Base-by-base conservation (phyloP, 30 jellyfish, hydroid and myxozoan genomes). In the Chrysaora quinquecirrha region DNA sequence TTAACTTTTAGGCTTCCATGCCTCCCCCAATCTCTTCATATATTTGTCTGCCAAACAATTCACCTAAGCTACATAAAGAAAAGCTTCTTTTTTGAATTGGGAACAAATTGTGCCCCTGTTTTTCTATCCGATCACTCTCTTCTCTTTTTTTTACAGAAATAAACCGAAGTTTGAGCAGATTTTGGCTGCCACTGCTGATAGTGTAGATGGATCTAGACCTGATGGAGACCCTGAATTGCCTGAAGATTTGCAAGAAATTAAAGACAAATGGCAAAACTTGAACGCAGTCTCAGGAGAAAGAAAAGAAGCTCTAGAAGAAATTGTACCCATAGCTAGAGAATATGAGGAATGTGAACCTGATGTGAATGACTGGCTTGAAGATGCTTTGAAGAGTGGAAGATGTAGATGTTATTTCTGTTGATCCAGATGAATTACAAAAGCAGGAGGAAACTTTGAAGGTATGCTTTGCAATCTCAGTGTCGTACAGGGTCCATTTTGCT, bases 391-490 rank as follows among this genome's bases (percentile, higher is more conserved):
- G 64, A 24, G 66, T 78, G 24, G 95, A 83, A 16, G 90, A 48
- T 0, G 34, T 87, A 20, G 96, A 88, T 21, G 91, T 64, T 10
- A 64, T 88, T 16, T 60, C 96, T 0, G 96, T 88, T 52, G 95
- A 70, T 25, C 73, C 77, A 1, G 90, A 62, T 23, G 78, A 73
- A 31, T 83, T 94, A 48, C 48, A 62, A 32, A 48, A 87, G 35
- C 99, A 94, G 60, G 87, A 78, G 58, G 72, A 88, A 22, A 62
- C 73, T 27, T 33, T 66, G 9, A 27, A 80, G 90, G 90, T 80
- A 14, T 75, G 76, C 29, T 48, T 23, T 31, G 2, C 1, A 70
- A 16, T 16, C 27, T n/a, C n/a, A n/a, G n/a, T n/a, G n/a, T n/a
- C n/a, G n/a, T n/a, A n/a, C n/a, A n/a, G n/a, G n/a, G n/a, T n/a